Evolutionary conservation across 1,140 invertebrate genomes (phyloP), one percentile per base, ranked within the genome.

Genomic region (Drosophila fuyamai): DNA sequence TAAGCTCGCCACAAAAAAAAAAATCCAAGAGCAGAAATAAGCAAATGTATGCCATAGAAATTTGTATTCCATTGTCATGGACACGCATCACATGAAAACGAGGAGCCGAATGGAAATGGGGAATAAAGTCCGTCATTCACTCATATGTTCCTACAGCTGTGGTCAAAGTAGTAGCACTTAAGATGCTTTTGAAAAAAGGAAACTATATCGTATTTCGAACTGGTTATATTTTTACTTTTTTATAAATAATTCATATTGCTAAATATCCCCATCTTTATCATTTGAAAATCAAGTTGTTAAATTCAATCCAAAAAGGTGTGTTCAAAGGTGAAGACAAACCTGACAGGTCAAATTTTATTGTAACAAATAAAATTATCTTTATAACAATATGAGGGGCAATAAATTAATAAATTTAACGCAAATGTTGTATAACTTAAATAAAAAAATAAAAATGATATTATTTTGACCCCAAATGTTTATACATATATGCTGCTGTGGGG

Each of bases 11-110:
- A 12, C 27, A 8, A 38, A 36, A 23, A 48, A 35, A 6, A 29
- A 61, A 18, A 66, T 48, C 29, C 36, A 13, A 41, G 41, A 61
- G 57, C n/a, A 38, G 62, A 65, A 67, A 71, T 71, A 62, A 46
- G 43, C 65, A 85, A 83, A 86, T 78, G 58, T 51, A 77, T 78
- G 78, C 78, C 82, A 81, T 59, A 71, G 74, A 86, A 81, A 79
- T 79, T 80, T 67, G 63, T 48, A 48, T 70, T 61, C 61, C 75
- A 88, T 86, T 86, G 82, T 86, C 79, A 70, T 68, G 60, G 70
- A 67, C 83, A 88, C 83, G 79, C 79, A 76, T 61, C 61, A 67
- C 54, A 68, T 68, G 46, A 47, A 71, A 56, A 55, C 68, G 61
- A 44, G 62, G 51, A 68, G 59, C 44, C 36, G 32, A 41, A 29